Base-by-base conservation (phyloP, 2,888 invertebrate genomes). In the Agriotes lineatus region DNA sequence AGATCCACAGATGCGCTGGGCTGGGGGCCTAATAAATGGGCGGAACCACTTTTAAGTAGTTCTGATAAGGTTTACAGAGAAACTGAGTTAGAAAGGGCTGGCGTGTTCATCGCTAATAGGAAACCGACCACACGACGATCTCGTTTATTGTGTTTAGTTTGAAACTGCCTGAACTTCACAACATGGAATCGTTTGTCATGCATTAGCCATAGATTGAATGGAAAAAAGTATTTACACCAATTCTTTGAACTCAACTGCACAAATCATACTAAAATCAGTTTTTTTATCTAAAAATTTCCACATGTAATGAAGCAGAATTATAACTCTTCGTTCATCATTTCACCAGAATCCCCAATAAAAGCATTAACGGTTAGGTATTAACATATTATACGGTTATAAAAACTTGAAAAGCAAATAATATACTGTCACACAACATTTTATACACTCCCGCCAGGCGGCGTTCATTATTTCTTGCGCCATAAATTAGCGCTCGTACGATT, bases 31-130 rank as follows among this genome's bases (percentile, higher is more conserved):
- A 72, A 73, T 73, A 68, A 72, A 72, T 72, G 73, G 67, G 65
- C 65, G 58, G 59, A 67, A 66, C 73, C 70, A 72, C 64, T 72
- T 73, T 73, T 70, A 73, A 72, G 67, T 72, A 73, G 71, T 71
- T 59, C 54, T 52, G 73, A 73, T 72, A 72, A 72, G 67, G 70
- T 70, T 67, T 68, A 65, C 22, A 58, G 16, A 48, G 56, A 39
- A 58, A 58, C 14, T 14, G 37, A 16, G 39, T 12, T 50, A 52
- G 57, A 58, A 58, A 22, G 35, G 44, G 42, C 54, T 54, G 52
- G 42, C 66, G 19, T 7, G 5, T 16, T 52, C 39, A 50, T 52
- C 39, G 42, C 18, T 54, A 54, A 35, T 20, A 35, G 10, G 33
- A 50, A 12, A 20, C 16, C 33, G 20, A 56, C 52, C 52, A 19